These are phyloP conservation scores for Mareca strepera DNA, from an alignment of 2,797 vertebrate genomes.

Conservation along the genomic window DNA sequence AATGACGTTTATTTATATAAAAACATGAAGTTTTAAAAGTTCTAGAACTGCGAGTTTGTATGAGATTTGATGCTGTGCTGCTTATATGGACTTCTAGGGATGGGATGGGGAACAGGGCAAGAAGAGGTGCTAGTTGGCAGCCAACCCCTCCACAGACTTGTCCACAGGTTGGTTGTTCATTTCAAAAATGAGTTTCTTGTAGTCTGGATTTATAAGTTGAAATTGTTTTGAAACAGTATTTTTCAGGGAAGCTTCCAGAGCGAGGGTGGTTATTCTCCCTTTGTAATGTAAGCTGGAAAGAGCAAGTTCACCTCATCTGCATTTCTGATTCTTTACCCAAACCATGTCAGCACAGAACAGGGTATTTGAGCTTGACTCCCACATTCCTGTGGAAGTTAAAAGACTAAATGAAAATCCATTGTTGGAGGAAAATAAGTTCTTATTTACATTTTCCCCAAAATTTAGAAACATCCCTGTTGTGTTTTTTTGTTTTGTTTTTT, in stretches of 20 bases:
- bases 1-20: constrained; percentile 77
- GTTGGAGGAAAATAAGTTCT: constrained; percentile 56
- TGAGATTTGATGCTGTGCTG: constrained; percentile 57
- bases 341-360: constrained; percentile 79
- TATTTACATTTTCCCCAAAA: constrained; percentile 66
- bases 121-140: constrained; percentile 61
- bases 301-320: constrained; percentile 63
- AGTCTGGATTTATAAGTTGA: constrained; percentile 61
- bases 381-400: constrained; percentile 69
- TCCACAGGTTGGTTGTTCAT: constrained; percentile 35
- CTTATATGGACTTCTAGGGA: constrained; percentile 49
- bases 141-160: constrained; percentile 44
- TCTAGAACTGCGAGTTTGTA: constrained; percentile 10
- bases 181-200: constrained; percentile 49
- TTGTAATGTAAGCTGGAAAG: constrained; percentile 67
- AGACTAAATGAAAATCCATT: constrained; percentile 66
- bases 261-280: neutral
- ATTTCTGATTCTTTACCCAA: constrained; percentile 64
- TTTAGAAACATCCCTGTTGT: constrained; percentile 73
- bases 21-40: constrained; percentile 58
- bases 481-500: neutral
- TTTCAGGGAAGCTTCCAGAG: constrained; percentile 78
- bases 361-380: constrained; percentile 73
- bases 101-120: constrained; percentile 17
- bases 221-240: constrained; percentile 63